phyloP scores from a whole-genome alignment of 2,888 invertebrate species.

The Thereva unica region DNA sequence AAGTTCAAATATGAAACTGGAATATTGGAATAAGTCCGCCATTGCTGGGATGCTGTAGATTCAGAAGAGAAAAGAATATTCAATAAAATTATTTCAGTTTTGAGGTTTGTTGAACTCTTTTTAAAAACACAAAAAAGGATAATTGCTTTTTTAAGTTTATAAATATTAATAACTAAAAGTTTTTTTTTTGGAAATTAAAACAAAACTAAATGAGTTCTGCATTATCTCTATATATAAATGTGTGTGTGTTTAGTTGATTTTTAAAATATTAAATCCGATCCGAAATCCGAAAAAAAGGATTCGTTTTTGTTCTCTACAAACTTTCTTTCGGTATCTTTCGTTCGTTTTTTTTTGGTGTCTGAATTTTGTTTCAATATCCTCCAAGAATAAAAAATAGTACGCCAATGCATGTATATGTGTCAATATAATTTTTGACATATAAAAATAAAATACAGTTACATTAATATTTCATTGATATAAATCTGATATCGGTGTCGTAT shows the following conservation, averaged over 20 bases:
- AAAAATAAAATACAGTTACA: too few relatives aligned
- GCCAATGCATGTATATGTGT: too few relatives aligned
- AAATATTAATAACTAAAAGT: background rate
- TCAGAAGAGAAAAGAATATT: constrained; percentile 23
- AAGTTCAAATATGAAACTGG: constrained; percentile 20
- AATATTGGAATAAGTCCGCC: constrained; percentile 38
- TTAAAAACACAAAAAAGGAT: background rate
- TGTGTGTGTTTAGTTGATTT: background rate
- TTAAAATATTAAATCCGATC: too few relatives aligned
- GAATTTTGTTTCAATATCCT: too few relatives aligned
- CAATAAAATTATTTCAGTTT: constrained; percentile 26
- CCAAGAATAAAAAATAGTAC: too few relatives aligned
- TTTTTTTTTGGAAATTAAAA: background rate
- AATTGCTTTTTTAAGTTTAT: background rate
- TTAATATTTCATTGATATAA: too few relatives aligned
- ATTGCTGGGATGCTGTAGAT: constrained; percentile 41
- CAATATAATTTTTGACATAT: too few relatives aligned
- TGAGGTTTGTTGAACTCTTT: constrained; percentile 38
- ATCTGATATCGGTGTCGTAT: too few relatives aligned
- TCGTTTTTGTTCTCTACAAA: too few relatives aligned
- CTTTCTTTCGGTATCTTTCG: too few relatives aligned
- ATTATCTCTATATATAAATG: background rate
- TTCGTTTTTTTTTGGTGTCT: too few relatives aligned
- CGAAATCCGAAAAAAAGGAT: too few relatives aligned
- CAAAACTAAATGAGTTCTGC: background rate